Conservation (phyloP, 2,888 invertebrate genomes). For the Dynastes grantii region DNA sequence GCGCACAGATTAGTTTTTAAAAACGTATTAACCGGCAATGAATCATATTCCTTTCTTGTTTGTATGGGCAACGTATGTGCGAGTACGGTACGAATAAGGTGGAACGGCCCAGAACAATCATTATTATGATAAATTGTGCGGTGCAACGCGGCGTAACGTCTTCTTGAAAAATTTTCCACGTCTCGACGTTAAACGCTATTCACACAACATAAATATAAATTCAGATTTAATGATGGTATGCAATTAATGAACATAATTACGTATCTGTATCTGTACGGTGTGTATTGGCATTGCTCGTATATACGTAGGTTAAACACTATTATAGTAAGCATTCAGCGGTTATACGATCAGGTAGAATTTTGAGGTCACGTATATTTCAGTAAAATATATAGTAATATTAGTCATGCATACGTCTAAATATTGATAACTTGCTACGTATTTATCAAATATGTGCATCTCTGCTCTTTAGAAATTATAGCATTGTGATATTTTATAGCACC, state of each 20-base stretch:
- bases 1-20: conserved; percentile 8
- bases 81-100: neutral
- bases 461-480: no score
- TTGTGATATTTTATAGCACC: no score
- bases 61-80: neutral
- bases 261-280: neutral
- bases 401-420: no score
- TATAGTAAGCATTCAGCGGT: no score
- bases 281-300: neutral
- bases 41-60: conserved; percentile 28
- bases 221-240: conserved; percentile 29
- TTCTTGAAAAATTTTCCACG: conserved; percentile 15
- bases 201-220: conserved; percentile 24
- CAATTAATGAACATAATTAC: conserved; percentile 31
- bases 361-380: no score
- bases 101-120: neutral
- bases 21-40: conserved; percentile 33
- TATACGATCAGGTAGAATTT: no score
- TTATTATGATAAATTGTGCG: conserved; percentile 31
- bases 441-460: no score
- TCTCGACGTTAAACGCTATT: conserved; percentile 21
- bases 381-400: no score
- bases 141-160: conserved; percentile 28
- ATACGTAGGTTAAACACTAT: no score
- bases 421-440: no score